Conservation (phyloP, 2,888 invertebrate genomes). For the Petrolisthes cinctipes region DNA sequence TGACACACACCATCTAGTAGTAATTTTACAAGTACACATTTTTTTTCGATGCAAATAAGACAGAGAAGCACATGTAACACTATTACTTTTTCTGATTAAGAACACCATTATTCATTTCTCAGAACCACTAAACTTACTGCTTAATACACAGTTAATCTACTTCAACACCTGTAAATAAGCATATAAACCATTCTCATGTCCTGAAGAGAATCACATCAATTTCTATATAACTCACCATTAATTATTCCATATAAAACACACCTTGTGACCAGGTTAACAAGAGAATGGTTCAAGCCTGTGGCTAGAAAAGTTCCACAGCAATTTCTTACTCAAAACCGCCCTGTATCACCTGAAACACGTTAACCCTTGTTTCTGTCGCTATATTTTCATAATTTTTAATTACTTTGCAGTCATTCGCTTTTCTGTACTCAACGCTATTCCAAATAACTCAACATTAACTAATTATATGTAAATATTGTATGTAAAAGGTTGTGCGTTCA, state of each 20-base stretch:
- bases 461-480: constrained; percentile 20
- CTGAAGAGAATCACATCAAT: constrained; percentile 36
- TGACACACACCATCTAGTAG: constrained; percentile 39
- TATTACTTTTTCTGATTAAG: constrained; percentile 42
- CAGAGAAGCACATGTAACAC: constrained; percentile 59
- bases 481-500: constrained; percentile 56
- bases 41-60: constrained; percentile 51
- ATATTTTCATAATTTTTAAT: constrained; percentile 41
- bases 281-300: constrained; percentile 60
- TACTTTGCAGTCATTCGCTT: constrained; percentile 58
- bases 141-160: constrained; percentile 56
- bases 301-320: constrained; percentile 61
- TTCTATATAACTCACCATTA: constrained; percentile 38
- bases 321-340: constrained; percentile 48
- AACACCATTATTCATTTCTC: constrained; percentile 40
- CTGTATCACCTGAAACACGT: constrained; percentile 57
- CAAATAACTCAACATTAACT: constrained; percentile 33
- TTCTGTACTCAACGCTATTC: constrained; percentile 52
- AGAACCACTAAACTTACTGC: constrained; percentile 54
- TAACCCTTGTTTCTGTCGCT: constrained; percentile 43
- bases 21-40: constrained; percentile 46
- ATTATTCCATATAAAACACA: constrained; percentile 28
- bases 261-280: constrained; percentile 42
- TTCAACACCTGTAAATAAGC: constrained; percentile 50
- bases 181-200: constrained; percentile 58